A percentile compares a stretch with the other conserved stretches of the same genome.
Evolutionary conservation across 2,888 invertebrate species (phyloP).

Genomic region (Pilophorus perplexus): DNA sequence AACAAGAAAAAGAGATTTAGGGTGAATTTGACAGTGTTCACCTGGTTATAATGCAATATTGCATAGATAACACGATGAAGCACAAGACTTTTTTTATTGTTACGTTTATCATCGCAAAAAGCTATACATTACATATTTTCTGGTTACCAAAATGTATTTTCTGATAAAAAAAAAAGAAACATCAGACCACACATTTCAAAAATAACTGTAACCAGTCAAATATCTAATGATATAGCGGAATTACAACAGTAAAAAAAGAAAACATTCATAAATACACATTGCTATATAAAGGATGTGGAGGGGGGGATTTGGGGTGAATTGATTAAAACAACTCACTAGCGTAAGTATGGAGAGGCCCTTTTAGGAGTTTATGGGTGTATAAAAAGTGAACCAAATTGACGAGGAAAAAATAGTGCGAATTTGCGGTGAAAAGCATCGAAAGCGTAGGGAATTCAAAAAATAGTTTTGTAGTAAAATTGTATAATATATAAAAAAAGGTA

Average conservation of each 20-base stretch:
- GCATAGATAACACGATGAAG: neutral
- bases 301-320: too few relatives aligned
- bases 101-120: too few relatives aligned
- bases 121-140: too few relatives aligned
- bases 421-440: slow-evolving; percentile 28
- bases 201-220: slow-evolving; percentile 21
- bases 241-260: slow-evolving; percentile 1
- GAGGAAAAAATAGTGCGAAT: slow-evolving; percentile 8
- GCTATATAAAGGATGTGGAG: slow-evolving; percentile 17
- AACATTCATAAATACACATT: neutral
- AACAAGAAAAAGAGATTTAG: too few relatives aligned
- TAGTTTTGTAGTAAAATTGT: too few relatives aligned
- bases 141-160: too few relatives aligned
- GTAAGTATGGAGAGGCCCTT: slow-evolving; percentile 21
- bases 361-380: slow-evolving; percentile 21
- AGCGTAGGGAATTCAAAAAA: slow-evolving; percentile 31
- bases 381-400: too few relatives aligned
- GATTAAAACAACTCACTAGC: slow-evolving; percentile 26
- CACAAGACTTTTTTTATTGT: slow-evolving; percentile 28
- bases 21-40: neutral
- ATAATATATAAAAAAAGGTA: too few relatives aligned
- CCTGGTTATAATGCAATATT: neutral
- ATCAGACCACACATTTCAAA: too few relatives aligned
- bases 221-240: slow-evolving; percentile 21
- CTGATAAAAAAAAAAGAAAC: too few relatives aligned